phyloP scores from a whole-genome alignment of 2,113 vertebrate species.

The Noctilio leporinus region DNA sequence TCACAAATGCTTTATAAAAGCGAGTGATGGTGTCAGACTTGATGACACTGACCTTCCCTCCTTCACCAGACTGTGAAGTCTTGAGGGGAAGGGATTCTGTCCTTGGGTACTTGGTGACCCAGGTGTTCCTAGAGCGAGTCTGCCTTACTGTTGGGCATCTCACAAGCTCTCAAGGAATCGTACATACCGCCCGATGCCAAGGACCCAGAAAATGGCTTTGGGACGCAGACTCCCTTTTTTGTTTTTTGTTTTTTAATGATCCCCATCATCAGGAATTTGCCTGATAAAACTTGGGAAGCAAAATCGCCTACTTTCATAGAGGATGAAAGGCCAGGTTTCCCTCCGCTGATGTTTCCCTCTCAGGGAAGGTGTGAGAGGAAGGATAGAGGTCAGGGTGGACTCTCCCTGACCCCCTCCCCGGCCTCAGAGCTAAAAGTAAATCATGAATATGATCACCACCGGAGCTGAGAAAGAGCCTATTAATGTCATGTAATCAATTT shows the following conservation, averaged over 20 bases:
- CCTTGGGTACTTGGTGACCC: background rate
- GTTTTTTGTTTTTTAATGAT: background rate
- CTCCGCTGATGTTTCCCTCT: background rate
- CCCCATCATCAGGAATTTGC: background rate
- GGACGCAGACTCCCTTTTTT: background rate
- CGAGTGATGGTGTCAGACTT: background rate
- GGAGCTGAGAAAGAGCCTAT: conserved; percentile 45
- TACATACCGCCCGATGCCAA: background rate
- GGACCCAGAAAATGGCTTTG: background rate
- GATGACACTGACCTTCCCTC: background rate
- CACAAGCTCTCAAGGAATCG: background rate
- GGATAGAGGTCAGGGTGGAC: background rate
- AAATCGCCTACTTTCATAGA: background rate
- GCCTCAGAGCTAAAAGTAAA: conserved; percentile 11
- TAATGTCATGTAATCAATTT: conserved; percentile 62
- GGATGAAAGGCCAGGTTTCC: background rate
- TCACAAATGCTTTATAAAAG: background rate
- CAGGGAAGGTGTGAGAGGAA: background rate
- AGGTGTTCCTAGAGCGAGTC: background rate
- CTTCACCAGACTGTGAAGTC: background rate
- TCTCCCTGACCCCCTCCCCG: background rate
- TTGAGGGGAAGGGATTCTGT: background rate
- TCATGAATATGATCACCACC: background rate
- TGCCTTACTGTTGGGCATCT: too few relatives aligned
- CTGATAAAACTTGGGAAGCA: background rate